Conservation (phyloP, 2,888 invertebrate species). For the Cataglyphis cursor region DNA sequence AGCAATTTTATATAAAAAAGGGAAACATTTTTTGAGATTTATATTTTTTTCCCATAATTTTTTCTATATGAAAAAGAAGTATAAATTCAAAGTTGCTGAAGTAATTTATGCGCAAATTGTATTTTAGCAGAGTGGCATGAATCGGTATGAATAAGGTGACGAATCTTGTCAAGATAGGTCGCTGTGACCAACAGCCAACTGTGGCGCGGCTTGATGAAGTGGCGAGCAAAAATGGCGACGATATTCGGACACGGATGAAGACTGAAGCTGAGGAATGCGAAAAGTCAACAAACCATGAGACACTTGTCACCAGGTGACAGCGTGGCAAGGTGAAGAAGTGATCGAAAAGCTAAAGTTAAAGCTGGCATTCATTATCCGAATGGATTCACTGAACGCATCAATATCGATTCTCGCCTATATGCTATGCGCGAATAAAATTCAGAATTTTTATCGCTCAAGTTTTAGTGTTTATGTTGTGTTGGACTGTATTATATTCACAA, state of each 20-base stretch:
- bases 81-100: background rate
- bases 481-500: background rate
- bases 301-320: constrained; percentile 69
- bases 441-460: background rate
- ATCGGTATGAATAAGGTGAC: background rate
- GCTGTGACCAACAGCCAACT: background rate
- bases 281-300: constrained; percentile 66
- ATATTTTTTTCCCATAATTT: background rate
- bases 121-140: background rate
- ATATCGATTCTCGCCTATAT: background rate
- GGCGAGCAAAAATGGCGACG: constrained; percentile 74
- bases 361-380: background rate
- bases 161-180: background rate
- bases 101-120: background rate
- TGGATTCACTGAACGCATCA: background rate
- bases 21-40: background rate
- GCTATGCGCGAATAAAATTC: background rate
- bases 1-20: background rate
- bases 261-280: background rate
- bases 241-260: constrained; percentile 46
- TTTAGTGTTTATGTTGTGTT: background rate
- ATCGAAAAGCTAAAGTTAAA: constrained; percentile 1
- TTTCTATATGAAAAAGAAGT: background rate
- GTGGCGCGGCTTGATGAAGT: constrained; percentile 43
- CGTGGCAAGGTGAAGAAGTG: constrained; percentile 70